A percentile compares a stretch with the other conserved stretches of the same genome.
Evolutionary conservation across 2,888 invertebrate species (phyloP).

Genomic region (Hyppa rectilinea): DNA sequence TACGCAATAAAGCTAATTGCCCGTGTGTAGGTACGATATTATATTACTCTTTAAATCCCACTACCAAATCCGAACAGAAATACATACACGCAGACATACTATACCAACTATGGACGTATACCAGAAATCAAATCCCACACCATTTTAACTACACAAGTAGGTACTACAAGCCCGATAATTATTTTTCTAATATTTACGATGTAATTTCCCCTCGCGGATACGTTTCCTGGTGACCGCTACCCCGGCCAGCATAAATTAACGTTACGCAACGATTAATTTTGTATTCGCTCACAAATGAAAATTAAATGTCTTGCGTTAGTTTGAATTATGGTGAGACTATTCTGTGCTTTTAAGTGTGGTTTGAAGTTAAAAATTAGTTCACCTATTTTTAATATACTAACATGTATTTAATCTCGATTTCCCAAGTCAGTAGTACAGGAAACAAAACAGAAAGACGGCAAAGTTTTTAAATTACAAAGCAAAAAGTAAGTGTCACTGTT

Average conservation of each 20-base stretch:
- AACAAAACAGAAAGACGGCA: no score
- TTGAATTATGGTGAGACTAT: slow-evolving; percentile 56
- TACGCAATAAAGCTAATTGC: background rate
- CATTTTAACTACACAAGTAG: slow-evolving; percentile 10
- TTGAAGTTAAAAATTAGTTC: slow-evolving; percentile 10
- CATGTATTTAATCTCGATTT: no score
- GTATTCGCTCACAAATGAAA: slow-evolving; percentile 66
- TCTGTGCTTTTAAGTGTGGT: slow-evolving; percentile 4
- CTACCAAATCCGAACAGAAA: background rate
- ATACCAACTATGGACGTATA: background rate
- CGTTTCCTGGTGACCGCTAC: slow-evolving; percentile 61
- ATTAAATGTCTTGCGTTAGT: slow-evolving; percentile 63
- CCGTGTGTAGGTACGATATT: background rate
- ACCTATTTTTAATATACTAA: no score
- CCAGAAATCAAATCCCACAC: slow-evolving; percentile 28
- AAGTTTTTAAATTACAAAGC: no score
- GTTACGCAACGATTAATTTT: slow-evolving; percentile 68
- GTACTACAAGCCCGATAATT: slow-evolving; percentile 50
- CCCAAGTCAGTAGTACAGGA: no score
- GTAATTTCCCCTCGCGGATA: slow-evolving; percentile 78
- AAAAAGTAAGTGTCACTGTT: no score
- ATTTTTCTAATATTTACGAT: slow-evolving; percentile 83
- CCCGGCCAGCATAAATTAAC: slow-evolving; percentile 68
- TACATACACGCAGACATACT: background rate
- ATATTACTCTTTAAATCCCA: background rate